Percentiles rank a stretch among this genome's conserved stretches.
phyloP scores from a whole-genome alignment of 2,888 invertebrate species.

The Conus canariensis region DNA sequence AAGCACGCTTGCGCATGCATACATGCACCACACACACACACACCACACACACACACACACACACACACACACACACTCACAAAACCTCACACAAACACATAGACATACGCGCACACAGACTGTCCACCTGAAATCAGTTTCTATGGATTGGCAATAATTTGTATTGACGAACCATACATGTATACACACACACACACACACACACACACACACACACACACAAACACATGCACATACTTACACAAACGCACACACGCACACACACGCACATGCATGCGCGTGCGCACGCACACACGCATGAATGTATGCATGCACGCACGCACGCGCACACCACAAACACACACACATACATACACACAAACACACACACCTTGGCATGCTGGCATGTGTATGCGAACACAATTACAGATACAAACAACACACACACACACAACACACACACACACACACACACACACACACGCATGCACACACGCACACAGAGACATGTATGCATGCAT shows the following conservation, averaged over 20 bases:
- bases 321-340: neutral
- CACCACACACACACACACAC: neutral
- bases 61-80: neutral
- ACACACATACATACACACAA: neutral
- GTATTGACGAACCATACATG: neutral
- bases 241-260: neutral
- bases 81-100: neutral
- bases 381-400: no score
- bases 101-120: no score
- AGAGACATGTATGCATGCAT: no score
- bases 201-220: neutral
- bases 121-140: no score
- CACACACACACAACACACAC: no score
- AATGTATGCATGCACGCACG: neutral
- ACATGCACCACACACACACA: neutral
- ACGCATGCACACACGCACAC: no score
- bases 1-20: neutral
- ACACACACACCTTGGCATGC: neutral
- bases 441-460: no score
- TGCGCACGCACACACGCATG: no score
- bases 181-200: neutral
- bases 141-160: no score
- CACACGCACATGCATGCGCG: no score
- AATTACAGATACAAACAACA: no score
- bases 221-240: neutral